These are phyloP conservation scores for Dufourea novaeangliae DNA, from an alignment of 1,140 invertebrate species.

Conservation along the genomic window DNA sequence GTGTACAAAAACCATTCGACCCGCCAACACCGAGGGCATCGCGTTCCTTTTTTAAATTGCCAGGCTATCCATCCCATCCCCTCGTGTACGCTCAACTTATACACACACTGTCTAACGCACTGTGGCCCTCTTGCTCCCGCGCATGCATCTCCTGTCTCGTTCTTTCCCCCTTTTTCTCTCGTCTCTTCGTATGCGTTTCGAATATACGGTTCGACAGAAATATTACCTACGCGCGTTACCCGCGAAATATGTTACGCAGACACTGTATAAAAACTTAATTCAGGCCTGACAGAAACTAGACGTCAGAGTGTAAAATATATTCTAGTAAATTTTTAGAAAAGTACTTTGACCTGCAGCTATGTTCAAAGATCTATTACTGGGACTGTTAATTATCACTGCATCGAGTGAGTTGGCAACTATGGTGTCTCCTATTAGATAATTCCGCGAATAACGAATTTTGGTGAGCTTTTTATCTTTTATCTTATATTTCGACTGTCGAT, in stretches of 20 bases:
- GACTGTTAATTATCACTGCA: neutral
- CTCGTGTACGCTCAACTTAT: constrained; percentile 33
- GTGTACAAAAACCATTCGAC: constrained; percentile 59
- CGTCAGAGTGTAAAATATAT: constrained; percentile 6
- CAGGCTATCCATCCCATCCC: constrained; percentile 44
- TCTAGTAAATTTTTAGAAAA: constrained; percentile 15
- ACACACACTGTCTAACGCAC: constrained; percentile 24
- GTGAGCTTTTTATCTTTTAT: too few species aligned
- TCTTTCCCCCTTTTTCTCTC: neutral
- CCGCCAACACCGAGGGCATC: constrained; percentile 52
- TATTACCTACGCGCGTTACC: constrained; percentile 46
- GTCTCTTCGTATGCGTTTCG: constrained; percentile 11
- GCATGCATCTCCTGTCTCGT: neutral
- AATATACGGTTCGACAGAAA: constrained; percentile 24
- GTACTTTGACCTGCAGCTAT: neutral
- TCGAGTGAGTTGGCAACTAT: neutral
- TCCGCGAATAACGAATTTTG: neutral
- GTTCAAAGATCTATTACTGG: neutral
- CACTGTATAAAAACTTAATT: constrained; percentile 31
- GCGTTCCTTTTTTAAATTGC: constrained; percentile 51
- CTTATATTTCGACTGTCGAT: too few species aligned
- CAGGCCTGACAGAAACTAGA: constrained; percentile 21
- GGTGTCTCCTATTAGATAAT: neutral
- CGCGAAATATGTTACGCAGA: constrained; percentile 39
- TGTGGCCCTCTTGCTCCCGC: constrained; percentile 27